Percentiles rank a stretch among this genome's conserved stretches.
phyloP scores from a whole-genome alignment of 2,888 invertebrate genomes.

The Catocala sponsa region DNA sequence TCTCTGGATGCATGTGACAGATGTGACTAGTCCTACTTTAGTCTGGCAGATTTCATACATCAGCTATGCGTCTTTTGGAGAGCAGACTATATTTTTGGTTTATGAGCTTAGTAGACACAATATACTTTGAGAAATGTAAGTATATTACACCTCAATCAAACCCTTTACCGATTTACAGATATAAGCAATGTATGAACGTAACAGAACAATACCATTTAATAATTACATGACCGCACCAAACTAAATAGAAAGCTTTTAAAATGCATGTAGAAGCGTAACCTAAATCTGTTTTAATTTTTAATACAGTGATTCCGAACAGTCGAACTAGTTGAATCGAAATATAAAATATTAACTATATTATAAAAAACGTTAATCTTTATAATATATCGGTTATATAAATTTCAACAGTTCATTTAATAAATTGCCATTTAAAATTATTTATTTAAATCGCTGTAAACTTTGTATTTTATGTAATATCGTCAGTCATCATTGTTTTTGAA shows the following conservation, averaged over 20 bases:
- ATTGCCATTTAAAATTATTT: constrained; percentile 27
- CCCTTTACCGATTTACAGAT: no score
- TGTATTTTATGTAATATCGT: constrained; percentile 20
- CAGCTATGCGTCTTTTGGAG: no score
- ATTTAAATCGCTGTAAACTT: constrained; percentile 24
- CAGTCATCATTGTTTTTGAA: constrained; percentile 12
- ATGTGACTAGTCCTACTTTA: no score
- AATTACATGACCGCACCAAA: no score
- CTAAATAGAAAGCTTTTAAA: background rate
- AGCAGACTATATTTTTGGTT: no score
- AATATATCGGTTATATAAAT: constrained; percentile 27
- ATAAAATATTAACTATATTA: constrained; percentile 30
- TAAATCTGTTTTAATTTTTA: constrained; percentile 19
- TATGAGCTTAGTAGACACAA: no score
- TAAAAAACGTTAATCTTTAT: constrained; percentile 16
- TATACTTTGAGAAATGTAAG: no score
- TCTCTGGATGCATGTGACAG: no score
- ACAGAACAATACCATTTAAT: no score
- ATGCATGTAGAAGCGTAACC: constrained; percentile 13
- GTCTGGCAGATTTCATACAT: no score
- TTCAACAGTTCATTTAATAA: constrained; percentile 33
- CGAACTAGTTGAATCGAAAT: constrained; percentile 9
- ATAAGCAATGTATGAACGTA: no score
- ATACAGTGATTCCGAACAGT: constrained; percentile 17
- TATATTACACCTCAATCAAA: no score